These are phyloP conservation scores for Sciaenops ocellatus DNA, from an alignment of 2,797 vertebrate species.

Conservation along the genomic window DNA sequence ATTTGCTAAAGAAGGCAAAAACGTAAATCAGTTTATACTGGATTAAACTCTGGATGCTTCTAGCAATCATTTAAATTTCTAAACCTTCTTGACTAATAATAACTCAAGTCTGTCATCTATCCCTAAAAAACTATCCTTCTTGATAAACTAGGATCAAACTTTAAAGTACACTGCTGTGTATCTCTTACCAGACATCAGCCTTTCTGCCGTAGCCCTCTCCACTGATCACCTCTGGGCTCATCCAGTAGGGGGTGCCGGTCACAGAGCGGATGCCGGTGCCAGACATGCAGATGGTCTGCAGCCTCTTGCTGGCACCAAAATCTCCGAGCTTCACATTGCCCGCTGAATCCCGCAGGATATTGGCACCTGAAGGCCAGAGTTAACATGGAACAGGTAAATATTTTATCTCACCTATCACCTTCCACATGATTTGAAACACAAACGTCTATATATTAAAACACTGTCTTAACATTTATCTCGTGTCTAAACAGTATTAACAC, in stretches of 20 bases:
- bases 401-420: conserved; percentile 2
- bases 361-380: conserved; percentile 79
- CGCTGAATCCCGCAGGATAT: conserved; percentile 92
- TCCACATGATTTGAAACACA: background rate
- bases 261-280: conserved; percentile 95
- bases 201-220: conserved; percentile 98
- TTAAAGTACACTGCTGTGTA: too few relatives aligned
- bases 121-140: background rate
- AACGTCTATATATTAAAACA: background rate
- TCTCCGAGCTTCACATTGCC: conserved; percentile 99
- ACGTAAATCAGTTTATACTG: background rate
- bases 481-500: background rate
- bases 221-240: conserved; percentile 99
- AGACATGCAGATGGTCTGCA: conserved; percentile 99
- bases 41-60: background rate
- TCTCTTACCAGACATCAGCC: conserved; percentile 95
- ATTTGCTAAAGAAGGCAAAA: background rate
- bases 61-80: background rate
- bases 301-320: conserved; percentile 97
- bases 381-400: conserved; percentile 9
- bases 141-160: background rate
- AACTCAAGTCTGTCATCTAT: background rate
- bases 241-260: conserved; percentile 99
- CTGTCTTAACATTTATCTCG: background rate
- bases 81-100: background rate